phyloP scores from a whole-genome alignment of 2,113 vertebrate genomes.

The Solea senegalensis region DNA sequence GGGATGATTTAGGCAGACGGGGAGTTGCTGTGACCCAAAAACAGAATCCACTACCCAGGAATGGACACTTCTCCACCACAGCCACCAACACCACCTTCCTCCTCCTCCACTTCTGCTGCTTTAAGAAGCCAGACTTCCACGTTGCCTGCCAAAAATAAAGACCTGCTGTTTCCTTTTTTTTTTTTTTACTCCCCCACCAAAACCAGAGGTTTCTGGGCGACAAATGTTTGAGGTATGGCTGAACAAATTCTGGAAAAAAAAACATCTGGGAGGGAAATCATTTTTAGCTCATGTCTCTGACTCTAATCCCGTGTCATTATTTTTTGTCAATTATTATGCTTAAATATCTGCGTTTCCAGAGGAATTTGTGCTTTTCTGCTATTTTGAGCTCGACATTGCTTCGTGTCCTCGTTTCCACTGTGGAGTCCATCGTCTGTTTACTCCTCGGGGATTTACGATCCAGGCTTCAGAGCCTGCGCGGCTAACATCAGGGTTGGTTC shows the following conservation, averaged over 20 bases:
- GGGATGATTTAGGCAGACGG: slow-evolving; percentile 36
- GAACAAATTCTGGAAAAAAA: slow-evolving; percentile 28
- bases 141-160: slow-evolving; percentile 52
- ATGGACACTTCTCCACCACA: slow-evolving; percentile 1
- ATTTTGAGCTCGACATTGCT: background rate
- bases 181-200: slow-evolving; percentile 5
- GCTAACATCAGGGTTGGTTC: slow-evolving; percentile 42
- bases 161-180: slow-evolving; percentile 26
- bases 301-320: background rate
- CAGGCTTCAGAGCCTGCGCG: slow-evolving; percentile 35
- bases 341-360: too few species aligned
- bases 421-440: slow-evolving; percentile 39
- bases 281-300: background rate
- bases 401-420: background rate
- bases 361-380: too few species aligned
- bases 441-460: slow-evolving; percentile 28
- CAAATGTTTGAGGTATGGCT: slow-evolving; percentile 37
- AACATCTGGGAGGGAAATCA: slow-evolving; percentile 12
- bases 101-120: slow-evolving; percentile 1
- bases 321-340: background rate
- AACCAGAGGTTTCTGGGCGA: slow-evolving; percentile 33
- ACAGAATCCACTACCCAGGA: slow-evolving; percentile 10
- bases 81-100: background rate
- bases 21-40: slow-evolving; percentile 49
- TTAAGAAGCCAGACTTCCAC: slow-evolving; percentile 55